Conservation (phyloP, 2,797 vertebrate genomes). For the Zalophus californianus region DNA sequence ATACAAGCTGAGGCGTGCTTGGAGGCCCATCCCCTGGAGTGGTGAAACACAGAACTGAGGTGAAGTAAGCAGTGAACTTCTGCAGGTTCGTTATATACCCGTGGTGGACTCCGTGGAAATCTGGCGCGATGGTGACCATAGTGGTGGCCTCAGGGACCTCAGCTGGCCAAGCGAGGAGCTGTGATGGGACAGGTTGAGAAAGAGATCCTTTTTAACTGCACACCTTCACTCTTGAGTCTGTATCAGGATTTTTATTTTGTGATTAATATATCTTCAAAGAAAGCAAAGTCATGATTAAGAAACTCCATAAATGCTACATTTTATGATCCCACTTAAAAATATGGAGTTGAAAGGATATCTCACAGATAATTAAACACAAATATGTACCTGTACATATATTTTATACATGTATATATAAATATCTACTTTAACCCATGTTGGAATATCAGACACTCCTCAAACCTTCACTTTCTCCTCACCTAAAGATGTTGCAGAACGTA, state of each 20-base stretch:
- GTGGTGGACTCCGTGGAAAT: slow-evolving; percentile 94
- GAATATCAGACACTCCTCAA: neutral
- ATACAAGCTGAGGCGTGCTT: slow-evolving; percentile 91
- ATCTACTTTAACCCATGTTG: neutral
- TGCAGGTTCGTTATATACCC: slow-evolving; percentile 93
- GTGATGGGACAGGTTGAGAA: neutral
- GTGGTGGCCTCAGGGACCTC: slow-evolving; percentile 89
- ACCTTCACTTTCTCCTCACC: neutral
- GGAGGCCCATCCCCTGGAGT: slow-evolving; percentile 95
- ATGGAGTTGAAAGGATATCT: neutral
- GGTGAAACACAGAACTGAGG: slow-evolving; percentile 95
- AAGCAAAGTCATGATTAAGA: neutral
- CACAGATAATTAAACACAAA: neutral
- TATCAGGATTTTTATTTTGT: neutral
- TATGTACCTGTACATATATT: neutral
- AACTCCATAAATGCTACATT: neutral
- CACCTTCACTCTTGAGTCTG: too few species aligned
- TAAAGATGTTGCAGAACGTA: neutral
- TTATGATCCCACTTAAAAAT: neutral
- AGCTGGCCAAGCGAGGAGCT: slow-evolving; percentile 94
- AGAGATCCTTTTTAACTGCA: neutral
- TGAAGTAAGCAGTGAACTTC: slow-evolving; percentile 95
- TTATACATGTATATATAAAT: neutral
- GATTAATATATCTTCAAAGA: neutral
- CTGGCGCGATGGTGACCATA: slow-evolving; percentile 94